Percentiles rank a stretch among this genome's conserved stretches.
Evolutionary conservation across 1,140 invertebrate genomes (phyloP).

Genomic region (Ganaspis sp.): DNA sequence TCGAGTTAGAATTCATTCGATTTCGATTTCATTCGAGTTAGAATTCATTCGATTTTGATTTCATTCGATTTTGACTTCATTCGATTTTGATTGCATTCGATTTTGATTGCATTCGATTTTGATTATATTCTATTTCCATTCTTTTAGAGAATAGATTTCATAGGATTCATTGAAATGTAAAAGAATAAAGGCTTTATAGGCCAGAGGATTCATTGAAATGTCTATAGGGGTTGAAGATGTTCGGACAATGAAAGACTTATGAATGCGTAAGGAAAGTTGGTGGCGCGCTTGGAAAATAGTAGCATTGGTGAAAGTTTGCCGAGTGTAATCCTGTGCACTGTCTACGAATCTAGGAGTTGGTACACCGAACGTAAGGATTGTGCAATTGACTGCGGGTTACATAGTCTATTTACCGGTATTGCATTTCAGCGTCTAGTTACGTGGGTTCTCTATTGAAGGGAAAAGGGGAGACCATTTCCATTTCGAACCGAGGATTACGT

Average conservation of each 20-base stretch:
- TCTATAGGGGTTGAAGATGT: not conserved
- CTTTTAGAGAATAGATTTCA: no score
- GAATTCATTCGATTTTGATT: no score
- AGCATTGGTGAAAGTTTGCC: slow-evolving; percentile 41
- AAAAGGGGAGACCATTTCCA: slow-evolving; percentile 42
- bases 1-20: no score
- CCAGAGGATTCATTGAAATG: not conserved
- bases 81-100: no score
- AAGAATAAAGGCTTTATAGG: no score
- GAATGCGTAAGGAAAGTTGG: not conserved
- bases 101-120: no score
- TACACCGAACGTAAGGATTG: slow-evolving; percentile 33
- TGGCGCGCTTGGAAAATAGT: not conserved
- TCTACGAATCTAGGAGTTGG: slow-evolving; percentile 33
- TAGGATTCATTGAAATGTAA: no score
- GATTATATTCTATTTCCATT: no score
- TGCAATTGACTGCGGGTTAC: slow-evolving; percentile 10
- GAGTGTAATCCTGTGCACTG: slow-evolving; percentile 32
- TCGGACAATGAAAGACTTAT: not conserved
- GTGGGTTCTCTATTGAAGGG: slow-evolving; percentile 31
- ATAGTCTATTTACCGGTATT: slow-evolving; percentile 30
- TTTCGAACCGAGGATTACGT: slow-evolving; percentile 51
- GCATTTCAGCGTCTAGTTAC: slow-evolving; percentile 36
- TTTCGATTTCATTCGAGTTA: no score
- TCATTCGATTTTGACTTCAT: no score